phyloP scores from a whole-genome alignment of 2,888 invertebrate genomes.

The Pheosia gnoma region DNA sequence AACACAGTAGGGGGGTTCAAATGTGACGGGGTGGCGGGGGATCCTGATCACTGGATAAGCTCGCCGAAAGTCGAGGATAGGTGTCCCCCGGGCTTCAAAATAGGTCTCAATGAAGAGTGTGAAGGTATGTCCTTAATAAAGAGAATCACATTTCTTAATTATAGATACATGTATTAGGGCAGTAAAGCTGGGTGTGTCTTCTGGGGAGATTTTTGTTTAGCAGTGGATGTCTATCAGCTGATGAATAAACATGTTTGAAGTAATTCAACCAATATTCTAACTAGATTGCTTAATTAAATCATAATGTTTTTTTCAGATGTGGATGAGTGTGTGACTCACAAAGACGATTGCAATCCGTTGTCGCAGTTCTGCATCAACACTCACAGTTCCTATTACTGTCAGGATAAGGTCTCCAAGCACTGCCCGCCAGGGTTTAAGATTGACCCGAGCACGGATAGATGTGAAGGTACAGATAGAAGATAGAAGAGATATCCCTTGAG shows the following conservation, averaged over 20 bases:
- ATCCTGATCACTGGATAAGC: constrained; percentile 54
- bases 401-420: constrained; percentile 83
- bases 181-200: too few relatives aligned
- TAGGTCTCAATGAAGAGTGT: constrained; percentile 69
- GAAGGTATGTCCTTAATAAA: constrained; percentile 62
- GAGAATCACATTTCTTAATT: too few relatives aligned
- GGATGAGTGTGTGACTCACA: constrained; percentile 87
- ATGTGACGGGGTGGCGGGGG: constrained; percentile 69
- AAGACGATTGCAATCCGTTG: constrained; percentile 85
- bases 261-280: too few relatives aligned
- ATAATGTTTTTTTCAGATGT: constrained; percentile 77
- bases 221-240: too few relatives aligned
- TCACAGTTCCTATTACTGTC: constrained; percentile 87
- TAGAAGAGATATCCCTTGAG: too few relatives aligned
- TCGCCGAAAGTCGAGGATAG: constrained; percentile 57
- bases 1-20: constrained; percentile 79
- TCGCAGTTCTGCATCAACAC: constrained; percentile 89
- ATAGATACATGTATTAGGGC: too few relatives aligned
- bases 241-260: too few relatives aligned
- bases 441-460: constrained; percentile 72
- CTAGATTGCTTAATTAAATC: too few relatives aligned
- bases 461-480: constrained; percentile 76
- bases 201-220: too few relatives aligned
- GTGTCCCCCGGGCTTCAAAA: constrained; percentile 82
- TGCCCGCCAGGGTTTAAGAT: constrained; percentile 87